A percentile compares a stretch with the other conserved stretches of the same genome.
These are phyloP conservation scores for Trochalopteron elliotii DNA, from an alignment of 2,113 vertebrate species.

Conservation along the genomic window DNA sequence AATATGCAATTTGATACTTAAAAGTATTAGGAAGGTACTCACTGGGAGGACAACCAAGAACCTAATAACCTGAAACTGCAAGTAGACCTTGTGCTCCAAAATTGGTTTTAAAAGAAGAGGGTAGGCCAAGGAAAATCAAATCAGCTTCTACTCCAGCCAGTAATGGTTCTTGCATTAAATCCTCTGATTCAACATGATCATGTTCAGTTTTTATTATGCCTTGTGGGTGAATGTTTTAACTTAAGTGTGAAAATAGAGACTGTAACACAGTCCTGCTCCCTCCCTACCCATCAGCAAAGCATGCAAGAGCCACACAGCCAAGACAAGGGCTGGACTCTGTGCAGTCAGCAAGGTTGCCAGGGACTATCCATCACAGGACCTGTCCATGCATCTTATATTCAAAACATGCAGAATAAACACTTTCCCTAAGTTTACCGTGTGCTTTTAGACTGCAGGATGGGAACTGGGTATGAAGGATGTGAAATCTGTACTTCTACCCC, in stretches of 20 bases:
- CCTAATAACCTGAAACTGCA: neutral
- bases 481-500: neutral
- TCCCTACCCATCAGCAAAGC: neutral
- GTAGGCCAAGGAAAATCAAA: neutral
- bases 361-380: neutral
- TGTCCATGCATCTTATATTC: neutral
- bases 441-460: neutral
- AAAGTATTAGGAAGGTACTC: neutral
- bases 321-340: neutral
- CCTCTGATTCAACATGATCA: neutral
- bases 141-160: neutral
- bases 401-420: neutral
- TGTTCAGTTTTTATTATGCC: neutral
- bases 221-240: neutral
- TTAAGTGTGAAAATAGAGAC: neutral
- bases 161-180: neutral
- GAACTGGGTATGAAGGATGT: neutral
- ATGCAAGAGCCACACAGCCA: rapidly evolving
- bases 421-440: neutral
- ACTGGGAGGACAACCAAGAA: neutral
- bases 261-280: neutral
- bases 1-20: neutral
- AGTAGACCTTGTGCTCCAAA: neutral
- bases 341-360: neutral
- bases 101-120: neutral